Base-by-base conservation (phyloP, 92 coral and sea anemone genomes). In the Chrysogorgia sp. region DNA sequence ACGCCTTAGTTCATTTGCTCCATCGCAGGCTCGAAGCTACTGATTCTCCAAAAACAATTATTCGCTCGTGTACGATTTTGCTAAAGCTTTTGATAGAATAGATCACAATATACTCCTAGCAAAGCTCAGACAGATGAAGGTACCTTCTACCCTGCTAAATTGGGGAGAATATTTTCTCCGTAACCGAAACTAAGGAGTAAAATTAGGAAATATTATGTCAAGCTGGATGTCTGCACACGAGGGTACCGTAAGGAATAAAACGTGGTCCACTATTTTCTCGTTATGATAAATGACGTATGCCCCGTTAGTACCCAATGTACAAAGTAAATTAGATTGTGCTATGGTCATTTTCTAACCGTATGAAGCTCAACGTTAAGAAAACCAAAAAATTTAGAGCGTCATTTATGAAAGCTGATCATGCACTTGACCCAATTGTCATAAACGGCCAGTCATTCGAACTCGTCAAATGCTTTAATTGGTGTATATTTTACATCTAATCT, bases 11-110 rank as follows among this genome's bases (percentile, higher is more conserved):
- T 32, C 26, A 68, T 40, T 48, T 78, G 14, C 50, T 78, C 49
- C 75, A 78, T 50, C 35, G 63, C 30, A 63, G 63, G 74, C 71
- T 43, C 29, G 61, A 67, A 25, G 79, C 63, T 13, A 52, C 84
- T 19, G 84, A 83, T 17, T 59, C 66, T 17, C 87, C 82, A 26
- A 35, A 63, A 34, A 82, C 85, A 58, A 13, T 52, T 7, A 49
- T 86, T 40, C 41, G 84, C n/a, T n/a, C n/a, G n/a, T n/a, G n/a
- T n/a, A n/a, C n/a, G 82, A 81, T 68, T 80, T 81, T 52, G 74
- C 86, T 0, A 86, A 86, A 68, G 86, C 87, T 20, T 86, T 86
- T 28, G 83, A 82, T 41, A 24, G 83, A 52, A 86, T 76, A 20
- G 77, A 82, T 58, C 87, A 86, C 35, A 86, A 56, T 31, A 86